Base-by-base conservation (phyloP, 92 coral and sea anemone genomes). In the Palythoa grandis region DNA sequence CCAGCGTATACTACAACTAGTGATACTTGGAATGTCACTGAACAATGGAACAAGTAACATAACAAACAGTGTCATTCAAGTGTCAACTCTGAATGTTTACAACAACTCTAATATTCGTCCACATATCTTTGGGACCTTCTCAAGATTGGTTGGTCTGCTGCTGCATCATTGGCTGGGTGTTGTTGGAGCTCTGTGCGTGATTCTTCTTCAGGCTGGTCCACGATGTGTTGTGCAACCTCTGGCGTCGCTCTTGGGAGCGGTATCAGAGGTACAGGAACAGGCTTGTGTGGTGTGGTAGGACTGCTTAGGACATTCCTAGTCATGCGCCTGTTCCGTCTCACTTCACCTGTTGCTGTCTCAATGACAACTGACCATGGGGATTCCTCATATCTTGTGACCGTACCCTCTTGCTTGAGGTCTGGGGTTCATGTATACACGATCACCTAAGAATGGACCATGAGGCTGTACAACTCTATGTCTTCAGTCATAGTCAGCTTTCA, bases 401-500 rank as follows among this genome's bases (percentile, higher is more conserved):
- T 12, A 0, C 22, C 67, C 67, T 60, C 67, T 17, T 8, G 67
- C 67, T 60, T 17, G 19, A 16, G 61, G 61, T 56, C 61, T 56
- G 4, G 61, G 19, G 11, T 11, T 11, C 61, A 29, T 29, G 35
- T 29, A 0, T 56, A 56, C 61, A 57, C 16, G 6, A 57, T 58
- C 17, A 58, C n/a, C 17, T 58, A 58, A 58, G 22, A 58, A 58
- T 58, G 65, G 65, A 58, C 65, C 65, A 58, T 58, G n/a, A 58
- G 65, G 17, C 65, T 58, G 65, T 17, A 13, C 4, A 58, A 58
- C 65, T 15, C 65, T 13, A 58, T 58, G 65, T 15, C 65, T 58
- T 58, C 17, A 40, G 50, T 43, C 50, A 43, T 43, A 43, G 50
- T 43, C 76, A 39, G 53, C 77, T 65, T 67, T 85, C 63, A 57